These are phyloP conservation scores for Aethina tumida DNA, from an alignment of 1,140 invertebrate species.

Conservation along the genomic window DNA sequence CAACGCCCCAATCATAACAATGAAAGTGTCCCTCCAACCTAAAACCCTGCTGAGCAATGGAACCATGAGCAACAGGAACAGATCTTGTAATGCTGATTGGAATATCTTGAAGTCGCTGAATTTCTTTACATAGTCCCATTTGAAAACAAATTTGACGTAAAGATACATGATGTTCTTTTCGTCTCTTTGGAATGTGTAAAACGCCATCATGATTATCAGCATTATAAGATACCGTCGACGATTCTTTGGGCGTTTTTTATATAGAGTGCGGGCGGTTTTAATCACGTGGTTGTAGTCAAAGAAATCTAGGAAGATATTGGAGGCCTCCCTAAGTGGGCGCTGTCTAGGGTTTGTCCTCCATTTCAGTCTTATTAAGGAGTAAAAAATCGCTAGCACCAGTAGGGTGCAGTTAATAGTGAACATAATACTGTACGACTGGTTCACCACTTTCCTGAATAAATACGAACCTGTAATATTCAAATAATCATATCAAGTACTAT, in stretches of 20 bases:
- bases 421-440: conserved; percentile 56
- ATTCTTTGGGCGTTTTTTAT: conserved; percentile 38
- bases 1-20: conserved; percentile 55
- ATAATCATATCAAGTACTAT: conserved; percentile 1
- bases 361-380: conserved; percentile 46
- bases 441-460: conserved; percentile 43
- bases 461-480: conserved; percentile 40
- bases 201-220: conserved; percentile 55
- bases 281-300: conserved; percentile 56
- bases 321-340: conserved; percentile 42
- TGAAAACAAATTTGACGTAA: conserved; percentile 54
- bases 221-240: conserved; percentile 52
- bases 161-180: conserved; percentile 58
- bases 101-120: conserved; percentile 54
- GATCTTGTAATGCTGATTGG: conserved; percentile 53
- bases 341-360: conserved; percentile 57
- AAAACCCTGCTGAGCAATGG: conserved; percentile 57
- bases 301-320: conserved; percentile 54
- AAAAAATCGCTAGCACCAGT: conserved; percentile 49
- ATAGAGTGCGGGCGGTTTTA: conserved; percentile 48
- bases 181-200: conserved; percentile 71
- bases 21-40: conserved; percentile 56
- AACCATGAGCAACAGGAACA: conserved; percentile 52
- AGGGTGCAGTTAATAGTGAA: conserved; percentile 56
- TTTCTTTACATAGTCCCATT: conserved; percentile 50